Base-by-base conservation (phyloP, 2,797 vertebrate genomes). In the Dromococcyx pavoninus region DNA sequence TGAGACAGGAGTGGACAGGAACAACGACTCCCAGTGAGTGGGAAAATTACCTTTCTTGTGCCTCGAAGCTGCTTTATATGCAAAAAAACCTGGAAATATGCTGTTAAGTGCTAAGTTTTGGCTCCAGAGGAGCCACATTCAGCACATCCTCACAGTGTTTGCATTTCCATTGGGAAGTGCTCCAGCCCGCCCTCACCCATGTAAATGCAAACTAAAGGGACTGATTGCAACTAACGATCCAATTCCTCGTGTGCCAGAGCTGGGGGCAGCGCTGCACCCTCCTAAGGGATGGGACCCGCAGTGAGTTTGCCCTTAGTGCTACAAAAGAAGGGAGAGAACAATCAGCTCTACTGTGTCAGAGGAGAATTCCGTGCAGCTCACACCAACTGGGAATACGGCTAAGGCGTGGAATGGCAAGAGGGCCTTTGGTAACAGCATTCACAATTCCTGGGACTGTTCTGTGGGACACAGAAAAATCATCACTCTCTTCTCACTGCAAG, bases 31-130 rank as follows among this genome's bases (percentile, higher is more conserved):
- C 87, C 89, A 41, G 51, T 21, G 8, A 56, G 27, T 17, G 77
- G 88, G 54, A 81, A 58, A 92, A n/a, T n/a, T n/a, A n/a, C n/a
- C 50, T 84, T 94, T 78, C 85, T 93, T 54, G 46, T 54, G 78
- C 48, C 76, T 72, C 76, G 89, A 57, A 50, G 70, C 70, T 84
- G 82, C 77, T 95, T 88, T 57, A 78, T 33, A 53, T 66, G 70
- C 41, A 81, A 93, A 71, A 71, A 21, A 4, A 41, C 39, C 27
- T 2, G 5, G 32, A 95, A 91, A 74, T 41, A 43, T n/a, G 80
- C 25, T 77, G 77, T 74, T 21, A 86, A 94, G 76, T 10, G 77
- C 24, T 8, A 43, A 75, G 66, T 78, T 91, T 82, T 48, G 18
- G 69, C 82, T 57, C 11, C 6, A 73, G 65, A 51, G 25, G 44